These are phyloP conservation scores for Boulengeromyrus knoepffleri DNA, from an alignment of 2,113 vertebrate genomes.

Conservation along the genomic window DNA sequence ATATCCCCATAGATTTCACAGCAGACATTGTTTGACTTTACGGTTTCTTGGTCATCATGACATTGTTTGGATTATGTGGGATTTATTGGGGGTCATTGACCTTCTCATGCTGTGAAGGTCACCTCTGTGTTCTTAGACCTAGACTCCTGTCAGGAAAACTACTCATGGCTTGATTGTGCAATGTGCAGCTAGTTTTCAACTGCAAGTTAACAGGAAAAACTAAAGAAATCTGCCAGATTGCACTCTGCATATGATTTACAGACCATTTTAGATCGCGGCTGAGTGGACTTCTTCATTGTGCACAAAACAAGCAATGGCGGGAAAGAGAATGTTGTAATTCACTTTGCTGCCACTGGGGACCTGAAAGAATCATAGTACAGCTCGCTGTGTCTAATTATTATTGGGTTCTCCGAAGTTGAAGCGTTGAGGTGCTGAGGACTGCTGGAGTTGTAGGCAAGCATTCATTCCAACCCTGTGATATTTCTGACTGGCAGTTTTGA, in stretches of 20 bases:
- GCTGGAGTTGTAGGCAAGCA: background rate
- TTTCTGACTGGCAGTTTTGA: background rate
- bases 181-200: background rate
- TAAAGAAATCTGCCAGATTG: background rate
- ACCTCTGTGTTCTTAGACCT: background rate
- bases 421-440: background rate
- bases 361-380: background rate
- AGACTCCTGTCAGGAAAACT: background rate
- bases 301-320: background rate
- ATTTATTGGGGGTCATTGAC: background rate
- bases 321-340: background rate
- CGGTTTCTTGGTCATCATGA: background rate
- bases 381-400: background rate
- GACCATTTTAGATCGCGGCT: background rate
- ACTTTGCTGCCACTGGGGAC: background rate
- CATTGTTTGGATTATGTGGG: background rate
- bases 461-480: background rate
- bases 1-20: background rate
- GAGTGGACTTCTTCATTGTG: background rate
- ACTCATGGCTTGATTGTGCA: background rate
- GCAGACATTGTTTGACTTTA: background rate
- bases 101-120: background rate
- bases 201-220: background rate
- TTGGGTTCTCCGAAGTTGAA: background rate
- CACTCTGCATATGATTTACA: background rate